Conservation (phyloP, 2,113 vertebrate species). For the Urocynchramus pylzowi region DNA sequence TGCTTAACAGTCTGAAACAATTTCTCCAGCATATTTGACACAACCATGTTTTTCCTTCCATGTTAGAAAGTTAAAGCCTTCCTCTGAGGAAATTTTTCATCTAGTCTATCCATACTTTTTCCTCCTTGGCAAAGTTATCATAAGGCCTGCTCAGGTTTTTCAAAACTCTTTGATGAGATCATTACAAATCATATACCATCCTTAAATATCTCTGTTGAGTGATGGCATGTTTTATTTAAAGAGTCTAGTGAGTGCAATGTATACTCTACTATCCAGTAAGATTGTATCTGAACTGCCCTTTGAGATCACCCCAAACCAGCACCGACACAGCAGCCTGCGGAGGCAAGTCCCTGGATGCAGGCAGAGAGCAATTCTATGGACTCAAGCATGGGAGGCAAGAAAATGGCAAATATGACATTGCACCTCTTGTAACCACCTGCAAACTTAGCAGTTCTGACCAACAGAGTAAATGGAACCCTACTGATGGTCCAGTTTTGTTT, state of each 20-base stretch:
- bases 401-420: not conserved
- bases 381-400: not conserved
- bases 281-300: not conserved
- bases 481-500: not conserved
- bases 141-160: not conserved
- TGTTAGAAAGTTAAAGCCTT: not conserved
- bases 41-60: not conserved
- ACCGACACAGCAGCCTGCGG: not conserved
- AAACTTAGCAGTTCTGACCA: not conserved
- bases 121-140: not conserved
- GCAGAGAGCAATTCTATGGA: not conserved
- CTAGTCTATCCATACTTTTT: not conserved
- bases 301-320: not conserved
- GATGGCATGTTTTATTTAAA: not conserved
- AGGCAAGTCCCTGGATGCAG: not conserved
- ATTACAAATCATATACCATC: not conserved
- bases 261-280: not conserved
- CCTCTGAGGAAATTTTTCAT: not conserved
- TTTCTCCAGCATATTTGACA: not conserved
- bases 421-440: not conserved
- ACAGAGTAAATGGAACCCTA: not conserved
- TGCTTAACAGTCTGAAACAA: not conserved
- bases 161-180: not conserved
- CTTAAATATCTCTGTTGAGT: not conserved
- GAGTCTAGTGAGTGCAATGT: not conserved